Base-by-base conservation (phyloP, 1,140 invertebrate species). In the Aphelinus certus region DNA sequence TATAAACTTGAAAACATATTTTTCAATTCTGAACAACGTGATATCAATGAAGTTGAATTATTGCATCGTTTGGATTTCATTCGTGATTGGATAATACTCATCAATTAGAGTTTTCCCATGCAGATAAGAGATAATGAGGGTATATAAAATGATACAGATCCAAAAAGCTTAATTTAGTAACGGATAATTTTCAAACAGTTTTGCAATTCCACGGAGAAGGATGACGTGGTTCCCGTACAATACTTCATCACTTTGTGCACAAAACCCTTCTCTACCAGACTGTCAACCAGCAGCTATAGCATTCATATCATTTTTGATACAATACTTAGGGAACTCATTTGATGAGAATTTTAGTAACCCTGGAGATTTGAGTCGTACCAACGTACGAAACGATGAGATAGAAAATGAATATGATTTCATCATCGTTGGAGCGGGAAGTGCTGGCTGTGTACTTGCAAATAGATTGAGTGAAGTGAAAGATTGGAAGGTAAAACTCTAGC, bases 151-250 rank as follows among this genome's bases (percentile, higher is more conserved):
- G 26, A 26, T 26, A 26, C 26, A 26, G 26, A 26, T 26, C 26
- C 26, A 26, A 26, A 26, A 26, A 26, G 26, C 26, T 26, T 26
- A 26, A 26, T 26, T 26, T 26, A 26, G 26, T 26, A 26, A 26
- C 26, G 26, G 2, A 43, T 5, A 58, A n/a, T 58, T 58, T 58
- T 26, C 57, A 3, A 4, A 6, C n/a, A n/a, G n/a, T 58, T 58
- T 26, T 43, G 3, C 45, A 2, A 60, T 3, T 43, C 3, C 26
- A 26, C 2, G 4, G 3, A 6, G 2, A 4, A 67, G 7, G 4
- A 67, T 67, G 65, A 57, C 51, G 43, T 67, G 65, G 65, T 7
- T 10, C 26, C 65, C 65, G 1, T 51, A 7, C 56, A 46, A 56
- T 67, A 47, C 46, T 48, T 48, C 55, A 26, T n/a, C 45, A n/a